A percentile compares a stretch with the other conserved stretches of the same genome.
Evolutionary conservation across 2,888 invertebrate genomes (phyloP).

Genomic region (Thalpophila matura): DNA sequence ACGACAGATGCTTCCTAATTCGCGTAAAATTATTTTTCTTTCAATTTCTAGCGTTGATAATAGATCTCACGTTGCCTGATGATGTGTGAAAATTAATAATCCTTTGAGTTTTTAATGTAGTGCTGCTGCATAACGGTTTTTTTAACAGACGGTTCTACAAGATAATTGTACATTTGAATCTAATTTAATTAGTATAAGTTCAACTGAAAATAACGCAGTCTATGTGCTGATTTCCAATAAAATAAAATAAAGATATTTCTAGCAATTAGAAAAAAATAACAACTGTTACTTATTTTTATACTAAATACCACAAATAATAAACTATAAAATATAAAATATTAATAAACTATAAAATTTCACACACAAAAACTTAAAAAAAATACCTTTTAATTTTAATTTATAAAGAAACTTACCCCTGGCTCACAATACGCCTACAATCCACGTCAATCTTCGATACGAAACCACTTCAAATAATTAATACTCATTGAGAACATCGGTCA

Average conservation of each 20-base stretch:
- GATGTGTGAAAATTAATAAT: conserved; percentile 87
- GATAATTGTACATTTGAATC: neutral
- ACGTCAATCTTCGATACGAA: conserved; percentile 74
- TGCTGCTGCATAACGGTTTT: conserved; percentile 2
- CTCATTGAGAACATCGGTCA: conserved; percentile 85
- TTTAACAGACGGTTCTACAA: neutral
- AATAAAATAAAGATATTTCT: neutral
- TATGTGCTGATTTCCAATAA: neutral
- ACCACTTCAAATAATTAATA: conserved; percentile 89
- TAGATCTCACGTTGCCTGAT: conserved; percentile 82
- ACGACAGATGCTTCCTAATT: conserved; percentile 87
- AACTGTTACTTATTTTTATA: too few species aligned
- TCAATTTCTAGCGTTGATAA: conserved; percentile 70
- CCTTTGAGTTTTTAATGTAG: conserved; percentile 10
- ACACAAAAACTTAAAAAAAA: neutral
- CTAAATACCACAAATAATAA: too few species aligned
- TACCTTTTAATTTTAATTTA: conserved; percentile 47
- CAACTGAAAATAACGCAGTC: neutral
- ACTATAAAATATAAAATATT: too few species aligned
- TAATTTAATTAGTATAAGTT: neutral
- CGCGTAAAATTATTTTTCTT: conserved; percentile 88
- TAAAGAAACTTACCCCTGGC: conserved; percentile 68
- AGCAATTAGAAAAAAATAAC: too few species aligned
- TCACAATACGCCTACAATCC: conserved; percentile 73
- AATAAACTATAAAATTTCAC: neutral